A percentile compares a stretch with the other conserved stretches of the same genome.
phyloP scores from a whole-genome alignment of 2,797 vertebrate species.

The Acrossocheilus wenchowensis region DNA sequence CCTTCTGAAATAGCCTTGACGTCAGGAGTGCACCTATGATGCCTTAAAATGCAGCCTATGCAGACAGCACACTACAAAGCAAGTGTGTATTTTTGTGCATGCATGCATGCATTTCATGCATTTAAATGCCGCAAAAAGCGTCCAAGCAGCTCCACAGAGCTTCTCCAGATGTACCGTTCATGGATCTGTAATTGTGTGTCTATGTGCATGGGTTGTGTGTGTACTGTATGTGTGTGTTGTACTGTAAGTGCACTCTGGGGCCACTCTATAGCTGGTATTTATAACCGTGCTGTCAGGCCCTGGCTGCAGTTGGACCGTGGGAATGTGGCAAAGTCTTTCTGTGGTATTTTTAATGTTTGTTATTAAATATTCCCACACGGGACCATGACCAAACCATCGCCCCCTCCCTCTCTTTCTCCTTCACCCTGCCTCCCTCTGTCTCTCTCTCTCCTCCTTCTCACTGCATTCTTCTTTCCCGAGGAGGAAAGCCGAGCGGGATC shows the following conservation, averaged over 20 bases:
- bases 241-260: slow-evolving; percentile 46
- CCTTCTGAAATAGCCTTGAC: background rate
- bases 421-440: slow-evolving; percentile 45
- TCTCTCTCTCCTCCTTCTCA: slow-evolving; percentile 23
- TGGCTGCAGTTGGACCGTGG: slow-evolving; percentile 72
- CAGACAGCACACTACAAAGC: background rate
- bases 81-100: slow-evolving; percentile 28
- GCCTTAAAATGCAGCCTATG: background rate
- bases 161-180: slow-evolving; percentile 28
- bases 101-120: slow-evolving; percentile 5
- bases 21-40: background rate
- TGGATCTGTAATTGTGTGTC: slow-evolving; percentile 37
- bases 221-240: slow-evolving; percentile 54
- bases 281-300: slow-evolving; percentile 62
- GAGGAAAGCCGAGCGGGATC: slow-evolving; percentile 48
- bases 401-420: slow-evolving; percentile 63
- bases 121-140: slow-evolving; percentile 21
- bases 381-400: slow-evolving; percentile 76
- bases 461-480: slow-evolving; percentile 48
- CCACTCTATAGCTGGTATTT: slow-evolving; percentile 52
- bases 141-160: slow-evolving; percentile 10
- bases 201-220: slow-evolving; percentile 53
- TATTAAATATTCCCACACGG: slow-evolving; percentile 84
- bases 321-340: slow-evolving; percentile 81
- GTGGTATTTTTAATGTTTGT: slow-evolving; percentile 85